These are phyloP conservation scores for Harpagifer antarcticus DNA, from an alignment of 2,797 vertebrate species.

Conservation along the genomic window DNA sequence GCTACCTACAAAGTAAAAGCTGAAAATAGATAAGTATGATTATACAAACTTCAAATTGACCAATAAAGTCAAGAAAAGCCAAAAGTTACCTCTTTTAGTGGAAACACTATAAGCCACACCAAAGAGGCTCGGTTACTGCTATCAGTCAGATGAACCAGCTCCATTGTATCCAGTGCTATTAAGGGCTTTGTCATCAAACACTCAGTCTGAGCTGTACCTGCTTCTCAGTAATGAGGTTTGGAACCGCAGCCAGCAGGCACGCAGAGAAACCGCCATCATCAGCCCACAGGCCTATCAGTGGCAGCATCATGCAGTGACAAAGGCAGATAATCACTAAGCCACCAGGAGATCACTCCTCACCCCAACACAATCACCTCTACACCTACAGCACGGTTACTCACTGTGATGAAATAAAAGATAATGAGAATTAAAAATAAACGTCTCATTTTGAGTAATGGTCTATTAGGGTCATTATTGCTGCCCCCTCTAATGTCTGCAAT, in stretches of 20 bases:
- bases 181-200: slow-evolving; percentile 38
- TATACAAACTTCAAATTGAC: background rate
- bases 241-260: slow-evolving; percentile 24
- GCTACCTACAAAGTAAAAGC: background rate
- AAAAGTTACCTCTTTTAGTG: background rate
- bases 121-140: slow-evolving; percentile 20
- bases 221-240: slow-evolving; percentile 44
- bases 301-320: slow-evolving; percentile 38
- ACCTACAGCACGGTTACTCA: background rate
- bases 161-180: slow-evolving; percentile 22
- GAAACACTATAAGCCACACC: slow-evolving; percentile 3
- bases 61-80: slow-evolving; percentile 16
- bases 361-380: slow-evolving; percentile 1
- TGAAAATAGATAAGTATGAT: background rate
- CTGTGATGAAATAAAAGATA: background rate
- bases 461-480: background rate
- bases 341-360: slow-evolving; percentile 14
- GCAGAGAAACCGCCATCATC: slow-evolving; percentile 24
- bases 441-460: background rate
- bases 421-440: background rate
- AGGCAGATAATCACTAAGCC: slow-evolving; percentile 29
- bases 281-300: slow-evolving; percentile 33
- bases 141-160: slow-evolving; percentile 35
- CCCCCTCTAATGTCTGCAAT: background rate
- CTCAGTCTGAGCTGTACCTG: slow-evolving; percentile 36